These are phyloP conservation scores for Triplophysa yarkandensis DNA, from an alignment of 2,797 vertebrate genomes.

Conservation along the genomic window DNA sequence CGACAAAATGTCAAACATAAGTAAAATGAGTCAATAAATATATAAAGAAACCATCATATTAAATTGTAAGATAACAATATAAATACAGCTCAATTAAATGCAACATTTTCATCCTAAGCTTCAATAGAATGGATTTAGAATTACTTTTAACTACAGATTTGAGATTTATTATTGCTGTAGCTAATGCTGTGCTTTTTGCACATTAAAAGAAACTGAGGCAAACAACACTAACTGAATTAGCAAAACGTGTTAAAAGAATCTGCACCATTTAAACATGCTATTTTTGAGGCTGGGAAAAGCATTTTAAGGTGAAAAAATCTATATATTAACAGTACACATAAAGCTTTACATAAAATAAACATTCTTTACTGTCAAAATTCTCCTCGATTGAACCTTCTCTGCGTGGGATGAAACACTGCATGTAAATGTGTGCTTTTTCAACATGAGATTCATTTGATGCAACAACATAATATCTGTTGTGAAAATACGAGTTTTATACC, in stretches of 20 bases:
- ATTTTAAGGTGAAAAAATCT: slow-evolving; percentile 29
- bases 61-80: background rate
- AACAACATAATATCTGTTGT: background rate
- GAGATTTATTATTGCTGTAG: slow-evolving; percentile 3
- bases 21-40: background rate
- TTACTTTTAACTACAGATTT: background rate
- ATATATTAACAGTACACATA: no score
- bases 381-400: slow-evolving; percentile 46
- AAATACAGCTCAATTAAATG: background rate
- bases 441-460: background rate
- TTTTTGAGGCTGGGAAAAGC: slow-evolving; percentile 40
- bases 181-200: slow-evolving; percentile 33
- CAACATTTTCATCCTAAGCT: background rate
- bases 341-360: slow-evolving; percentile 72
- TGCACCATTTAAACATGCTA: slow-evolving; percentile 44
- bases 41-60: background rate
- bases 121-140: background rate
- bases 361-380: slow-evolving; percentile 62
- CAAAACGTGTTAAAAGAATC: slow-evolving; percentile 44
- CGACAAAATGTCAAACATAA: background rate
- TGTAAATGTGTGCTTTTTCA: slow-evolving; percentile 5
- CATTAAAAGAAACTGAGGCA: slow-evolving; percentile 40
- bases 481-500: background rate
- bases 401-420: slow-evolving; percentile 4
- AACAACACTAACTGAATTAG: slow-evolving; percentile 47